Conservation (phyloP, 2,797 vertebrate species). For the Microctenopoma lineatum region DNA sequence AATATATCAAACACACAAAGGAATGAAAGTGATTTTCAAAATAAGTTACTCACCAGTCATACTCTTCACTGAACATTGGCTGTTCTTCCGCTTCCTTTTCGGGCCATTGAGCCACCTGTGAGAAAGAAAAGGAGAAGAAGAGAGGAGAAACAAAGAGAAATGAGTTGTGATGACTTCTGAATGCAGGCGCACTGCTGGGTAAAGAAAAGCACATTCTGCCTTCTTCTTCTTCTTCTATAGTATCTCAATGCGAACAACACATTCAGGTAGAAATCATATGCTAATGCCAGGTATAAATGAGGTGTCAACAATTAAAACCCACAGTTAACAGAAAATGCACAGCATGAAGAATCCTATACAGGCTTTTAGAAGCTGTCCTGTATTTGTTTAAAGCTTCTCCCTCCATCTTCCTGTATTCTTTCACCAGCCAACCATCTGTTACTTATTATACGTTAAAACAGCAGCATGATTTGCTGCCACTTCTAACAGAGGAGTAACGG, state of each 20-base stretch:
- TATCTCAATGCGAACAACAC: too few species aligned
- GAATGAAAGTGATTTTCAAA: too few species aligned
- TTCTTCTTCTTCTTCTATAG: background rate
- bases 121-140: constrained; percentile 20
- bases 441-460: constrained; percentile 18
- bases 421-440: constrained; percentile 33
- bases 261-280: background rate
- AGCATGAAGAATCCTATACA: background rate
- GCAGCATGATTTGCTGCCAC: constrained; percentile 14
- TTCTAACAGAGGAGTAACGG: constrained; percentile 18
- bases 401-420: background rate
- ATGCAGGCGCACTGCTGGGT: background rate
- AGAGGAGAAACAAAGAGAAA: constrained; percentile 3
- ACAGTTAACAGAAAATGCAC: background rate
- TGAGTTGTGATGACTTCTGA: background rate
- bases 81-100: constrained; percentile 99
- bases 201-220: background rate
- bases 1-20: constrained; percentile 5
- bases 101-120: constrained; percentile 97
- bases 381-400: constrained; percentile 1
- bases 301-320: background rate
- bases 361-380: background rate
- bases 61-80: constrained; percentile 99
- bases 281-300: background rate
- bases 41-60: constrained; percentile 91